Conservation (phyloP, 2,888 invertebrate genomes). For the Nymphalis urticae region DNA sequence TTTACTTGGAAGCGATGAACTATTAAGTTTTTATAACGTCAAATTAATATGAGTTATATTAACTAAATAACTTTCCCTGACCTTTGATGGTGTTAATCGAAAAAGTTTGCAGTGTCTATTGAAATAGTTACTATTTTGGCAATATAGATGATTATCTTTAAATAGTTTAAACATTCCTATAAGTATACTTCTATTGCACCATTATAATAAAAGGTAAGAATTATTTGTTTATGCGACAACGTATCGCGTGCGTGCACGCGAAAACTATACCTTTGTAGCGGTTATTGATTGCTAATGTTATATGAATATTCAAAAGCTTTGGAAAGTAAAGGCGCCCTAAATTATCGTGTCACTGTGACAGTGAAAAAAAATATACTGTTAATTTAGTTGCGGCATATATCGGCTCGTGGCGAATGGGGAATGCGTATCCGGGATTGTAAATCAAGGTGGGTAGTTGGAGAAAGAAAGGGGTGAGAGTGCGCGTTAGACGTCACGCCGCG, state of each 20-base stretch:
- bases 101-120: background rate
- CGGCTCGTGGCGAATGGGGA: slow-evolving; percentile 62
- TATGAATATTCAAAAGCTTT: slow-evolving; percentile 80
- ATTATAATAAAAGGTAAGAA: slow-evolving; percentile 70
- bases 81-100: background rate
- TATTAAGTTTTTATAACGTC: slow-evolving; percentile 16
- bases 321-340: slow-evolving; percentile 78
- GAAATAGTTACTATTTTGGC: background rate
- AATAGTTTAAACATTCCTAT: slow-evolving; percentile 23
- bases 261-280: slow-evolving; percentile 78
- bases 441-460: slow-evolving; percentile 78
- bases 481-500: slow-evolving; percentile 71
- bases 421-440: slow-evolving; percentile 76
- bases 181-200: slow-evolving; percentile 34
- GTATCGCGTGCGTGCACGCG: slow-evolving; percentile 80
- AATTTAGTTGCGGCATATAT: slow-evolving; percentile 66
- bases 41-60: slow-evolving; percentile 4
- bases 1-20: slow-evolving; percentile 13
- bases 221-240: slow-evolving; percentile 80
- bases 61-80: background rate
- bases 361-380: slow-evolving; percentile 70
- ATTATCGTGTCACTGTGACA: slow-evolving; percentile 80
- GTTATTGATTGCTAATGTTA: slow-evolving; percentile 80
- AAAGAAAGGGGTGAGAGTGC: slow-evolving; percentile 79
- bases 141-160: background rate